These are phyloP conservation scores for Patella ulyssiponensis DNA, from an alignment of 2,888 invertebrate species.

Conservation along the genomic window DNA sequence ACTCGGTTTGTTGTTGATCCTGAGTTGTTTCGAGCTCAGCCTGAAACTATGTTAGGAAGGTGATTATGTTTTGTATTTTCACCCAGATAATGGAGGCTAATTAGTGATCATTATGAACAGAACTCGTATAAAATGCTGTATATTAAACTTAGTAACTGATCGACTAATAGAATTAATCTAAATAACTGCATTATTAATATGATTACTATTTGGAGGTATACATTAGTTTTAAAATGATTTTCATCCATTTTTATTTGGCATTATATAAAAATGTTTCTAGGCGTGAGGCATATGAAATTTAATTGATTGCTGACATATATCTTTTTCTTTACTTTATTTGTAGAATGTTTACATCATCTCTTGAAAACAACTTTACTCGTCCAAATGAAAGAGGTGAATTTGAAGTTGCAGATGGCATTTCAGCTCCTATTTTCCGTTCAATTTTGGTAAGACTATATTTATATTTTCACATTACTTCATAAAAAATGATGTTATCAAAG, in stretches of 20 bases:
- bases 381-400: slow-evolving; percentile 97
- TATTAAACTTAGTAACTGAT: no score
- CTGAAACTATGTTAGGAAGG: slow-evolving; percentile 98
- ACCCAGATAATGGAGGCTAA: background rate
- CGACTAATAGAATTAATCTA: no score
- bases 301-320: no score
- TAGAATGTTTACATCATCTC: slow-evolving; percentile 94
- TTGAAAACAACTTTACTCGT: slow-evolving; percentile 85
- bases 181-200: no score
- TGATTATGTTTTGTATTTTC: slow-evolving; percentile 51
- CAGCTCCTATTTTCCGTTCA: slow-evolving; percentile 93
- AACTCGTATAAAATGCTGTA: no score
- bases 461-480: background rate
- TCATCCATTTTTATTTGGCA: no score
- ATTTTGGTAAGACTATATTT: slow-evolving; percentile 78
- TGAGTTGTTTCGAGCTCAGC: slow-evolving; percentile 91
- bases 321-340: slow-evolving; percentile 33
- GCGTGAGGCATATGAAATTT: no score
- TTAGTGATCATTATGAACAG: background rate
- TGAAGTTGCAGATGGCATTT: slow-evolving; percentile 96
- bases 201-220: no score
- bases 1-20: slow-evolving; percentile 95
- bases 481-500: background rate
- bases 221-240: no score
- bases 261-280: no score